Conservation (phyloP, 2,888 invertebrate genomes). For the Diaperis boleti region DNA sequence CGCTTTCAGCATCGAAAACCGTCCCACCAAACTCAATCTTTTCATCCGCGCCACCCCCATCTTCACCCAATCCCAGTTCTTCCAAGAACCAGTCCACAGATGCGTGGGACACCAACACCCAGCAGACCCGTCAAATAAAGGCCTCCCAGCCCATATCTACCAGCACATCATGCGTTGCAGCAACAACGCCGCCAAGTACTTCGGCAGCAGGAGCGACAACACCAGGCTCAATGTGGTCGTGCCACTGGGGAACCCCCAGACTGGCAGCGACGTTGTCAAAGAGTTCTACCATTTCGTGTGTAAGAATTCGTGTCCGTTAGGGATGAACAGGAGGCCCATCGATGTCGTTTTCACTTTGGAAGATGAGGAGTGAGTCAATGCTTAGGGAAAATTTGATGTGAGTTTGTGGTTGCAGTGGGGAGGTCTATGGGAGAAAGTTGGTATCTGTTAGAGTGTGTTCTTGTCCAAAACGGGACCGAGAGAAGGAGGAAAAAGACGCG, state of each 20-base stretch:
- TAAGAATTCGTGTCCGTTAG: conserved; percentile 79
- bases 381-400: not conserved
- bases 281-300: conserved; percentile 82
- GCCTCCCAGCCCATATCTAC: conserved; percentile 54
- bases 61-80: conserved; percentile 74
- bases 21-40: conserved; percentile 60
- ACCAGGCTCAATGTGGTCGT: conserved; percentile 73
- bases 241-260: conserved; percentile 71
- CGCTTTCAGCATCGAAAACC: conserved; percentile 72
- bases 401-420: conserved; percentile 65
- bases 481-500: conserved; percentile 72
- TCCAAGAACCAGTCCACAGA: conserved; percentile 75
- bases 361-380: conserved; percentile 66
- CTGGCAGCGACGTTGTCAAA: conserved; percentile 70
- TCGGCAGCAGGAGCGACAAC: conserved; percentile 66
- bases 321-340: conserved; percentile 81
- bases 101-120: conserved; percentile 76
- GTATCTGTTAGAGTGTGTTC: conserved; percentile 81
- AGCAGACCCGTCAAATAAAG: conserved; percentile 57
- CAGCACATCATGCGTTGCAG: conserved; percentile 72
- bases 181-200: conserved; percentile 68
- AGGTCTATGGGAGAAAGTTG: conserved; percentile 74
- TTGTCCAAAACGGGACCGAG: conserved; percentile 81
- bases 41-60: conserved; percentile 77
- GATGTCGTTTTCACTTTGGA: conserved; percentile 80